Evolutionary conservation across 2,113 vertebrate species (phyloP).

Genomic region (Ginglymostoma cirratum): DNA sequence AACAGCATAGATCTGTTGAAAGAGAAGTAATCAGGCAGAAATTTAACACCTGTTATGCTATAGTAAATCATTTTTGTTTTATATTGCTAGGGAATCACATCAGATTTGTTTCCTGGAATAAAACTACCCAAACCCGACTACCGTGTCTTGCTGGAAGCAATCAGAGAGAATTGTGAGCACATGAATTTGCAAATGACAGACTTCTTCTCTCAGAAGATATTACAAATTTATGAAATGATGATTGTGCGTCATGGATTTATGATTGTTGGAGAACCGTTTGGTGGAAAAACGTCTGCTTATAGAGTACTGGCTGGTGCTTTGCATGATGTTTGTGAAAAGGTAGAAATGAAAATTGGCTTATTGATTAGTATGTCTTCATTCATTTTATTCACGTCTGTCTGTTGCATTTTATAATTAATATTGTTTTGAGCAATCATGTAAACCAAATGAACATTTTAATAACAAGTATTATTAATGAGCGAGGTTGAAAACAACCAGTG

Average conservation of each 20-base stretch:
- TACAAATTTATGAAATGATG: constrained; percentile 90
- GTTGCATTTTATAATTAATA: not conserved
- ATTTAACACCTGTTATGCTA: constrained; percentile 20
- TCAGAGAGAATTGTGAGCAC: constrained; percentile 63
- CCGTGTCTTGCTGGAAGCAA: constrained; percentile 64
- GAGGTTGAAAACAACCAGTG: not conserved
- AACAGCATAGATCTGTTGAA: not conserved
- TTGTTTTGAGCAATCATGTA: not conserved
- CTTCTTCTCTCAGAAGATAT: constrained; percentile 76
- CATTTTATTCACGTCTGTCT: not conserved
- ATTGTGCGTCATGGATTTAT: constrained; percentile 85
- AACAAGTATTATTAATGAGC: not conserved
- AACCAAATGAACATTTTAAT: not conserved
- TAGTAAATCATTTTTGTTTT: constrained; percentile 34
- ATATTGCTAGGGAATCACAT: constrained; percentile 72
- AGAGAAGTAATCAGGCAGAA: not conserved
- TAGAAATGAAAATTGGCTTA: constrained; percentile 41
- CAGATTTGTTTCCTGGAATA: constrained; percentile 83
- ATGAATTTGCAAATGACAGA: constrained; percentile 82
- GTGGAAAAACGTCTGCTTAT: constrained; percentile 80
- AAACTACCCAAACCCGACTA: constrained; percentile 78
- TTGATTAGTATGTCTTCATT: not conserved
- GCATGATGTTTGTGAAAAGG: constrained; percentile 70
- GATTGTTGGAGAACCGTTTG: constrained; percentile 84
- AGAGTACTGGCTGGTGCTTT: constrained; percentile 72